Evolutionary conservation across 2,888 invertebrate species (phyloP).

Genomic region (Dichetophora obliterata): DNA sequence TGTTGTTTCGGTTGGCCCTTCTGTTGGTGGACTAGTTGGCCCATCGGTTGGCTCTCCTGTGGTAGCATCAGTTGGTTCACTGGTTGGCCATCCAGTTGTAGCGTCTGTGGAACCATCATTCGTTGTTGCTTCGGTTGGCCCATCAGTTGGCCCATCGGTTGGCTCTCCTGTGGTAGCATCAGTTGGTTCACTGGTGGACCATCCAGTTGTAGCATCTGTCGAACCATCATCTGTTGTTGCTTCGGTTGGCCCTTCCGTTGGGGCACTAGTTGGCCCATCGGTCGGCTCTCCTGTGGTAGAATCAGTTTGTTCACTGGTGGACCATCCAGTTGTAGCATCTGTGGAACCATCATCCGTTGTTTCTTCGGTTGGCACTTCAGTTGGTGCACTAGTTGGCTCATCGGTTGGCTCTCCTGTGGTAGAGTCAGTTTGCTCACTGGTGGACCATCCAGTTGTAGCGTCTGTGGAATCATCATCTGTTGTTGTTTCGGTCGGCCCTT

Average conservation of each 20-base stretch:
- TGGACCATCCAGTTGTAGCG: neutral
- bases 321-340: neutral
- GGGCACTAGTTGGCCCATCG: neutral
- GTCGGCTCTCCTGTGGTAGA: neutral
- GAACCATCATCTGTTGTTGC: neutral
- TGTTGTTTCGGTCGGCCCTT: neutral
- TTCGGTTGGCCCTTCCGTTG: neutral
- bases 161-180: neutral
- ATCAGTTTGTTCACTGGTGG: neutral
- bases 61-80: neutral
- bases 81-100: neutral
- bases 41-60: neutral
- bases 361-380: neutral
- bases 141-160: neutral
- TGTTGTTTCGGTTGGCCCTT: neutral
- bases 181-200: neutral
- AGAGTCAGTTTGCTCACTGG: neutral
- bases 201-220: neutral
- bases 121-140: neutral
- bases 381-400: neutral
- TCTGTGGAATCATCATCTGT: neutral
- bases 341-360: neutral
- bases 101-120: neutral
- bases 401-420: neutral
- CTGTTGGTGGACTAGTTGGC: neutral